Evolutionary conservation across 1,140 invertebrate genomes (phyloP).

Genomic region (Drosophila parvula): DNA sequence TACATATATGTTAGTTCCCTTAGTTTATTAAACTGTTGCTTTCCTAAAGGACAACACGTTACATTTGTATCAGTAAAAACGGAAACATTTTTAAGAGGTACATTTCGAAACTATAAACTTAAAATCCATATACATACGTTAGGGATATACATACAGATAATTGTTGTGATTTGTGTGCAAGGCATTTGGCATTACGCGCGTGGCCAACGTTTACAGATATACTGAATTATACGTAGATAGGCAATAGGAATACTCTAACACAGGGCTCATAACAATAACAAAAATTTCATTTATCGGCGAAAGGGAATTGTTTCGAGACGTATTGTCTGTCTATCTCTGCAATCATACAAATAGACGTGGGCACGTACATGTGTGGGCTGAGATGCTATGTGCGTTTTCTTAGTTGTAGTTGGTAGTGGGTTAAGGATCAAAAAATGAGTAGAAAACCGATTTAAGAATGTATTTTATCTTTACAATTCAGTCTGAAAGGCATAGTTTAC

Average conservation of each 20-base stretch:
- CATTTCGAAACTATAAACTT: constrained; percentile 45
- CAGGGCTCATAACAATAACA: constrained; percentile 54
- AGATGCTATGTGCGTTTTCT: constrained; percentile 67
- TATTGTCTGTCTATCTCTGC: constrained; percentile 25
- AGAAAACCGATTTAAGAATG: constrained; percentile 76
- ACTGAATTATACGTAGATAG: constrained; percentile 47
- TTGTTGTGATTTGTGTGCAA: constrained; percentile 29
- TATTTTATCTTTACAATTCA: constrained; percentile 82
- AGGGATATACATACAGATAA: constrained; percentile 34
- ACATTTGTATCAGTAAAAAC: constrained; percentile 44
- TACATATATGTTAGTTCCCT: constrained; percentile 41
- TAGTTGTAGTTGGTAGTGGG: constrained; percentile 48
- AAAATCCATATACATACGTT: constrained; percentile 39
- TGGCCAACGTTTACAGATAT: constrained; percentile 43
- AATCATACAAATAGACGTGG: constrained; percentile 47
- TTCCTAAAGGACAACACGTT: constrained; percentile 34
- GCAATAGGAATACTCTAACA: constrained; percentile 58
- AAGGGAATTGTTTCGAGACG: constrained; percentile 19
- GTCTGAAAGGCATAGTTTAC: constrained; percentile 83
- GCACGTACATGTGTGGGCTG: constrained; percentile 42
- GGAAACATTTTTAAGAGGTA: constrained; percentile 42
- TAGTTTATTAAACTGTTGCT: constrained; percentile 41
- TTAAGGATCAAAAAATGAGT: constrained; percentile 76
- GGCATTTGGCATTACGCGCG: constrained; percentile 31
- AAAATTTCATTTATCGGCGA: constrained; percentile 49